phyloP scores from a whole-genome alignment of 2,113 vertebrate genomes.

The Siniperca knerii region DNA sequence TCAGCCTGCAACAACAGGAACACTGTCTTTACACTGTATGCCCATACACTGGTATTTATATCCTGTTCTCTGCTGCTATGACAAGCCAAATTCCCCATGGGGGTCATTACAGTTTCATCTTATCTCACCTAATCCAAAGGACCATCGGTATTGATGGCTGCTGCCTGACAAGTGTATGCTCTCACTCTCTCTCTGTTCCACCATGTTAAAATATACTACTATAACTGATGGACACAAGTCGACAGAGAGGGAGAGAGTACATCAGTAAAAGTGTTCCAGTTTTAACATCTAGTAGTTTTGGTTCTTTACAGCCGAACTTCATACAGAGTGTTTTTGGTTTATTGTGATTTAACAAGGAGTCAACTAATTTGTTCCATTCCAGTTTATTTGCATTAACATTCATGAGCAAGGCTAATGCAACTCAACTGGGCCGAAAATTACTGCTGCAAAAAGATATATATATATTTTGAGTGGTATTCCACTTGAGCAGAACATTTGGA shows the following conservation, averaged over 20 bases:
- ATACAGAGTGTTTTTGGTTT: background rate
- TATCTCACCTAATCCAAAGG: conserved; percentile 40
- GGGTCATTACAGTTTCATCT: conserved; percentile 46
- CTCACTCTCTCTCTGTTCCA: conserved; percentile 2
- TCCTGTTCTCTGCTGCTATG: conserved; percentile 10
- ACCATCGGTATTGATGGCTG: conserved; percentile 15
- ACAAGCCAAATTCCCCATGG: conserved; percentile 37
- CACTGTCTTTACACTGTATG: background rate
- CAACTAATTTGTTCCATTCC: background rate
- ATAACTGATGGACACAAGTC: background rate
- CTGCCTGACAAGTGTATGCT: background rate
- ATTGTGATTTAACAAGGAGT: background rate
- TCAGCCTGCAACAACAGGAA: background rate
- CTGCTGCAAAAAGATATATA: background rate
- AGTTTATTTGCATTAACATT: conserved; percentile 25
- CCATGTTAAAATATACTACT: background rate
- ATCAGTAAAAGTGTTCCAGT: background rate
- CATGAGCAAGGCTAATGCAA: background rate
- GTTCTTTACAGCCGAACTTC: background rate
- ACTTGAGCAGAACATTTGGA: conserved; percentile 26
- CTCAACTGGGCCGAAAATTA: conserved; percentile 5
- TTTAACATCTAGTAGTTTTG: background rate
- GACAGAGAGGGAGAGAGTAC: background rate
- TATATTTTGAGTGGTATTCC: conserved; percentile 1
- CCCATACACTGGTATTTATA: conserved; percentile 44